Evolutionary conservation across 2,888 invertebrate genomes (phyloP).

Genomic region (Drosophila villosipedis): DNA sequence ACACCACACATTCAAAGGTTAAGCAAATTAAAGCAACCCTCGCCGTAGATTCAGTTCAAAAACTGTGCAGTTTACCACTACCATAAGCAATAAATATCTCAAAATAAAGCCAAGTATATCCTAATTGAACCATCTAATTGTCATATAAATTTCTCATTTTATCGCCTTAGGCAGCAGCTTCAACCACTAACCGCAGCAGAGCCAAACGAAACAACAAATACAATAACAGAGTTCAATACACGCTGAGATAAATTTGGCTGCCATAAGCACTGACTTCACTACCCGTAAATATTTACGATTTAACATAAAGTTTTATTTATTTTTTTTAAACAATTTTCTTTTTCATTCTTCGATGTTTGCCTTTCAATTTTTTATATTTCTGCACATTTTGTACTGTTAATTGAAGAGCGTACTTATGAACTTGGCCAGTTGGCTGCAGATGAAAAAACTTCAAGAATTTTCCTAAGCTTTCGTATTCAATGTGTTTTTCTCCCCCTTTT

Average conservation of each 20-base stretch:
- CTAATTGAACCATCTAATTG: conserved; percentile 69
- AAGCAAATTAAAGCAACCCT: not conserved
- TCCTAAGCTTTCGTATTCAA: conserved; percentile 18
- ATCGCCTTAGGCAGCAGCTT: conserved; percentile 35
- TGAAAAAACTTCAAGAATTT: conserved; percentile 25
- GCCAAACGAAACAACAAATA: conserved; percentile 16
- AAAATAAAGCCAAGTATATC: conserved; percentile 46
- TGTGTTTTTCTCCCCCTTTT: conserved; percentile 5
- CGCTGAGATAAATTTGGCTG: conserved; percentile 34
- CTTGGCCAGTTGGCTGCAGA: conserved; percentile 42
- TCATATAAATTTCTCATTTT: conserved; percentile 67
- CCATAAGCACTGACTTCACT: conserved; percentile 36
- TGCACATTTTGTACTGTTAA: conserved; percentile 58
- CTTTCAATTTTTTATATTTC: not conserved
- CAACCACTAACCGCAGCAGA: conserved; percentile 38
- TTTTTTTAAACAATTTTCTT: conserved; percentile 33
- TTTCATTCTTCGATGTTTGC: conserved; percentile 4
- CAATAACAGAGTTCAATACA: conserved; percentile 41
- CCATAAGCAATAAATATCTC: conserved; percentile 37
- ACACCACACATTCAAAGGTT: not conserved
- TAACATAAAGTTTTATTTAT: conserved; percentile 56
- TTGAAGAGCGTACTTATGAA: conserved; percentile 70
- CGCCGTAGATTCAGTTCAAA: not conserved
- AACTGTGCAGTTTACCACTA: not conserved
- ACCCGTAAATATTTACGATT: conserved; percentile 64